Percentiles rank a stretch among this genome's conserved stretches.
phyloP scores from a whole-genome alignment of 2,113 vertebrate genomes.

The Turnix velox region DNA sequence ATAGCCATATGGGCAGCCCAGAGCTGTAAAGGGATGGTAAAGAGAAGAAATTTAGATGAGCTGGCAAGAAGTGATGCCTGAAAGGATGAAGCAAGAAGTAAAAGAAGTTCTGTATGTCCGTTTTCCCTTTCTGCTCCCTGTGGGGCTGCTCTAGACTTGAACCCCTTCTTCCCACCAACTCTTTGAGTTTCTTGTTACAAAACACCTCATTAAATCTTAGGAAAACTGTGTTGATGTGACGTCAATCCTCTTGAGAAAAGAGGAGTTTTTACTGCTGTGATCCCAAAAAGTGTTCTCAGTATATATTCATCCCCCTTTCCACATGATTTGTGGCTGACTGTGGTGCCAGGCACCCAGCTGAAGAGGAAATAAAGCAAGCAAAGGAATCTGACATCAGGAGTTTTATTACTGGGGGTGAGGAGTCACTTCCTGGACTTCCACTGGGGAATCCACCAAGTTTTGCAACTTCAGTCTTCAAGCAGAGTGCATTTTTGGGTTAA shows the following conservation, averaged over 20 bases:
- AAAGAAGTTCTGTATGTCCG: background rate
- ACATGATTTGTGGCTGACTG: background rate
- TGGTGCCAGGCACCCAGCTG: background rate
- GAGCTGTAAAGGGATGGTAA: background rate
- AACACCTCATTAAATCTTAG: slow-evolving; percentile 9
- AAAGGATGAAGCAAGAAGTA: background rate
- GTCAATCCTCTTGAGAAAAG: background rate
- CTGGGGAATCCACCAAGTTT: background rate
- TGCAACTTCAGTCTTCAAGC: background rate
- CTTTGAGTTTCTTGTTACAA: background rate
- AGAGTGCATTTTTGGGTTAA: background rate
- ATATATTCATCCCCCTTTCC: background rate
- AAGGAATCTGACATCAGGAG: background rate
- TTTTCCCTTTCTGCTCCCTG: background rate
- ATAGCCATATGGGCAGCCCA: background rate
- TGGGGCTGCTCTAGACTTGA: background rate
- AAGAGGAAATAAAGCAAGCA: background rate
- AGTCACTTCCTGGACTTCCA: background rate
- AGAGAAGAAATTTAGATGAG: background rate
- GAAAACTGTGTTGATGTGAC: background rate
- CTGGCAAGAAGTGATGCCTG: background rate
- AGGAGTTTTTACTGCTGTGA: background rate
- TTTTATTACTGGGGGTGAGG: background rate
- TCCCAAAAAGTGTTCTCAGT: background rate
- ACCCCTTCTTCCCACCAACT: background rate